Evolutionary conservation across 2,888 invertebrate genomes (phyloP), one percentile per base, ranked within the genome.

Genomic region (Ypsolopha scabrella): DNA sequence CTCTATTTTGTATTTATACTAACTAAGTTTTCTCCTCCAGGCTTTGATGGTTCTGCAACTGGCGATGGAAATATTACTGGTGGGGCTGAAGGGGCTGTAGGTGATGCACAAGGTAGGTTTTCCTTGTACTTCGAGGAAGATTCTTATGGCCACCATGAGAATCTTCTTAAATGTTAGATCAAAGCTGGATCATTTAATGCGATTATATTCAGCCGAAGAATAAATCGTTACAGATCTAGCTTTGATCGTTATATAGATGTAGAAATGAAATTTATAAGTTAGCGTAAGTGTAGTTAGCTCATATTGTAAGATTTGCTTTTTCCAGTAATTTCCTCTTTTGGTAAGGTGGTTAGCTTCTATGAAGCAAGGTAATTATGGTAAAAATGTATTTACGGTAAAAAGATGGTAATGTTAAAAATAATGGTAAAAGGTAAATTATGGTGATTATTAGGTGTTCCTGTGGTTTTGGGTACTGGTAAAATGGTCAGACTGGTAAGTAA

Each of bases 31-130:
- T 24, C 4, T 6, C 55, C 61, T 51, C 0, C 57, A 87, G 87
- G 86, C 33, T 87, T 87, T 75, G 87, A 87, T 72, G 85, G 87
- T 55, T 85, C 87, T 13, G 67, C 83, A 48, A 80, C 86, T 60
- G 86, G 87, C 52, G 87, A 87, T 70, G 86, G 86, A 55, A 86
- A 82, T 69, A 71, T 87, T 50, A 79, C 86, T 69, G 85, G 81
- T 61, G 75, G 74, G 51, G 82, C 81, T 50, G 87, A 87, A 73
- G 87, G 87, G 51, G 87, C 87, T 62, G 87, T 87, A 66, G 87
- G 87, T 63, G 87, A 87, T 71, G 87, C 87, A 73, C 87, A 87
- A 87, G 87, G 87, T 87, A 87, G 87, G 87, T 87, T 87, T 74
- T 24, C 24, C 24, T 24, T 24, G 2, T 24, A 2, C 24, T 24